A percentile compares a stretch with the other conserved stretches of the same genome.
phyloP scores from a whole-genome alignment of 2,113 vertebrate species.

The Hepsetus odoe region DNA sequence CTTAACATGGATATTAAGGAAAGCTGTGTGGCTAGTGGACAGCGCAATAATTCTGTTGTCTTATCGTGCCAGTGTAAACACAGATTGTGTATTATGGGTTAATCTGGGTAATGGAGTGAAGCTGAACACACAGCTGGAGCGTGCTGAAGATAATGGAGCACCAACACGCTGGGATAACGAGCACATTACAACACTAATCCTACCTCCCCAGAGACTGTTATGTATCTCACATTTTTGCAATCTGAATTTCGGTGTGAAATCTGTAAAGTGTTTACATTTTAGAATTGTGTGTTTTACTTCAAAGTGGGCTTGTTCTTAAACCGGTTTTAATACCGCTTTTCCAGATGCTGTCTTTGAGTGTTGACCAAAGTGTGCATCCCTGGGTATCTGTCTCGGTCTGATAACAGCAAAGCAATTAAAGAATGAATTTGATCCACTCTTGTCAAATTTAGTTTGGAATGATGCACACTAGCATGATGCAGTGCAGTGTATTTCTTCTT shows the following conservation, averaged over 20 bases:
- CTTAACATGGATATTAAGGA: neutral
- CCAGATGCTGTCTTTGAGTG: neutral
- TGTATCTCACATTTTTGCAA: neutral
- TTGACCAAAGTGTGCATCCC: too few species aligned
- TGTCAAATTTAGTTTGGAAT: neutral
- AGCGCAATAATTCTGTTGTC: neutral
- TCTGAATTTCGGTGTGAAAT: neutral
- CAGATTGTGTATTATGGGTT: slow-evolving; percentile 15
- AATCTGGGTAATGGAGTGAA: neutral
- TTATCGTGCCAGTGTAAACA: neutral
- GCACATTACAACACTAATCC: neutral
- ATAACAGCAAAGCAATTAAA: neutral
- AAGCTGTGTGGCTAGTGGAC: neutral
- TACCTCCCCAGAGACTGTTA: neutral
- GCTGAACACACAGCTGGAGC: neutral
- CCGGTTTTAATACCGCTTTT: neutral
- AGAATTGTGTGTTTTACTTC: neutral
- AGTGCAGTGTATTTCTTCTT: neutral
- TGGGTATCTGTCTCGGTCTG: neutral
- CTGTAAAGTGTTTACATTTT: neutral
- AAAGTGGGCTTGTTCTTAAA: neutral
- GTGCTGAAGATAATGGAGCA: neutral
- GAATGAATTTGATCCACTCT: neutral
- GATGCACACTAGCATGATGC: neutral
- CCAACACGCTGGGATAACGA: neutral